A percentile compares a stretch with the other conserved stretches of the same genome.
Conservation (phyloP, 2,888 invertebrate species). For the Chorisops tibialis region DNA sequence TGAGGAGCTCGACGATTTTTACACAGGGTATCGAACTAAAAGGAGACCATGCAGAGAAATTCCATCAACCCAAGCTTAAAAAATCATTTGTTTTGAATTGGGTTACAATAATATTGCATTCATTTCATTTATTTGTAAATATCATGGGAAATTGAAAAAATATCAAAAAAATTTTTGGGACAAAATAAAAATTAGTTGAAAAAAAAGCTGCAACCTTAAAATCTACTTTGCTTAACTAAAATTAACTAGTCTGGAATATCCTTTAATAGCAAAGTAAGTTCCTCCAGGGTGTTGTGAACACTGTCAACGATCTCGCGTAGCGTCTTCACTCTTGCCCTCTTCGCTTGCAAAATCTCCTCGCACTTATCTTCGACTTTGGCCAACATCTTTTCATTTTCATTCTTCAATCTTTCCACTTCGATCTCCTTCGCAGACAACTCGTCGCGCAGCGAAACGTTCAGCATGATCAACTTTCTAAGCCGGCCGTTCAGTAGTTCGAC, state of each 20-base stretch:
- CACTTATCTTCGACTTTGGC: background rate
- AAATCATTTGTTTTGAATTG: too few species aligned
- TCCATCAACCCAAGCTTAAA: too few species aligned
- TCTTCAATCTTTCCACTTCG: background rate
- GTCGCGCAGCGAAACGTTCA: background rate
- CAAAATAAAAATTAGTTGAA: too few species aligned
- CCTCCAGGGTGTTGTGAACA: conserved; percentile 5
- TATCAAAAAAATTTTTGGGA: too few species aligned
- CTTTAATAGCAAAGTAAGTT: conserved; percentile 12
- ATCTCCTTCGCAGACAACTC: background rate
- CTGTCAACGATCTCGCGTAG: background rate
- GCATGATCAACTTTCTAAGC: background rate
- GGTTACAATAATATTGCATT: too few species aligned
- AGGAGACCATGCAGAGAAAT: too few species aligned
- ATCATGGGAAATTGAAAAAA: too few species aligned
- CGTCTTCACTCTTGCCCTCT: background rate
- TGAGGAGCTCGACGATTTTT: too few species aligned
- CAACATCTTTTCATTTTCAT: conserved; percentile 11
- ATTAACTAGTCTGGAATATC: conserved; percentile 1
- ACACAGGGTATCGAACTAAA: too few species aligned
- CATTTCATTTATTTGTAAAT: too few species aligned
- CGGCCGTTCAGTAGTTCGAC: background rate
- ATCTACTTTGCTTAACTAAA: background rate
- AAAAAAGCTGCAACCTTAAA: too few species aligned
- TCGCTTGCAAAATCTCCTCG: background rate